Evolutionary conservation across 2,113 vertebrate genomes (phyloP).

Genomic region (Chaetura pelagica): DNA sequence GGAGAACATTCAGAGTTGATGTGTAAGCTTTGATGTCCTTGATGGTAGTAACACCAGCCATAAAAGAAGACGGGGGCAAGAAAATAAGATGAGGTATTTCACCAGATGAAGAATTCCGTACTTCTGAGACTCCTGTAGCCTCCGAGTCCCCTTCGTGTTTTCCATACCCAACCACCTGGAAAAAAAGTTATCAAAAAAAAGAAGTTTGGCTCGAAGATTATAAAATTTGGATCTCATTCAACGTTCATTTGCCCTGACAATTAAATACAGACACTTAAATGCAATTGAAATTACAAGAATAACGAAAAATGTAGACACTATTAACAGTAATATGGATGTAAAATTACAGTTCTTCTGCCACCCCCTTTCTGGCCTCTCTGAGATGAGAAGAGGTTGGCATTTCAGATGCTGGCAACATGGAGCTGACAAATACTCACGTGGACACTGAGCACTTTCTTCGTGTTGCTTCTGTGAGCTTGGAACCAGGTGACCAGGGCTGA

Average conservation of each 20-base stretch:
- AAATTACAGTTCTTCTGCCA: accelerated
- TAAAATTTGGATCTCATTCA: neutral
- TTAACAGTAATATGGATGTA: accelerated
- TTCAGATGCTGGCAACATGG: accelerated
- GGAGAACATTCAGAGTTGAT: constrained; percentile 86
- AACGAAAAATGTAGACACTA: neutral
- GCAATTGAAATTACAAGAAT: neutral
- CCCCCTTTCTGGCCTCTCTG: neutral
- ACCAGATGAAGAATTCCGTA: constrained; percentile 74
- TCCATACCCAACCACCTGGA: constrained; percentile 92
- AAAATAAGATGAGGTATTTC: constrained; percentile 87
- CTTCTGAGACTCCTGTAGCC: constrained; percentile 19
- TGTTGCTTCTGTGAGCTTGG: constrained; percentile 78
- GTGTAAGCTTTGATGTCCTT: constrained; percentile 91
- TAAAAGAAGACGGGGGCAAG: constrained; percentile 77
- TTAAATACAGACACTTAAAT: neutral
- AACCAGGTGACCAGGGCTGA: constrained; percentile 89
- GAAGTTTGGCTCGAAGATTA: neutral
- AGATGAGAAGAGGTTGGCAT: neutral
- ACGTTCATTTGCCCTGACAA: neutral
- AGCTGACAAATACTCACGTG: constrained; percentile 81
- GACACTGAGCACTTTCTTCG: constrained; percentile 88
- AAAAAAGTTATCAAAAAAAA: neutral
- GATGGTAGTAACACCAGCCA: constrained; percentile 78
- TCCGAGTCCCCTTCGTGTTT: constrained; percentile 82